phyloP scores from a whole-genome alignment of 2,113 vertebrate genomes.

The Dromas ardeola region DNA sequence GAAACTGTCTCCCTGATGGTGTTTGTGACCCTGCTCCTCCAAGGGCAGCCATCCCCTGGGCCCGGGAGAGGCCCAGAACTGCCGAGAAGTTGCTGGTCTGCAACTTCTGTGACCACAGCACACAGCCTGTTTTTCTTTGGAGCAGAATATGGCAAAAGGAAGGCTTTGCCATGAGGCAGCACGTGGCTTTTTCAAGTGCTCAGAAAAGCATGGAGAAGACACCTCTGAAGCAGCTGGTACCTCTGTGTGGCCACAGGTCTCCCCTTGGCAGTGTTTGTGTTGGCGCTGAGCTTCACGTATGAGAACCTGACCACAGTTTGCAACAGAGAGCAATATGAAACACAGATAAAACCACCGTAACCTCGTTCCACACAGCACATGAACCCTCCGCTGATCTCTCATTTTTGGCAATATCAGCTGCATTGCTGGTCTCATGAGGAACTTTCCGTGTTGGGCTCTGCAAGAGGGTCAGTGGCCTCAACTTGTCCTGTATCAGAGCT shows the following conservation, averaged over 20 bases:
- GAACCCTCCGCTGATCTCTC: neutral
- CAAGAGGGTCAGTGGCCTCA: neutral
- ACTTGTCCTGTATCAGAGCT: neutral
- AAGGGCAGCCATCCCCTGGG: neutral
- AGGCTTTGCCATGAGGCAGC: neutral
- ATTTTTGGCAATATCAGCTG: neutral
- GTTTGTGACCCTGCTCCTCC: neutral
- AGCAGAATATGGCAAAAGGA: neutral
- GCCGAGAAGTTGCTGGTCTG: neutral
- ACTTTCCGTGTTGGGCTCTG: neutral
- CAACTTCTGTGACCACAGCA: neutral
- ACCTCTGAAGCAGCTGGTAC: neutral
- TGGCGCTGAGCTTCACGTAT: neutral
- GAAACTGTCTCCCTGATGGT: neutral
- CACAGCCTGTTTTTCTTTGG: neutral
- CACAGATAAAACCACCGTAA: neutral
- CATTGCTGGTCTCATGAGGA: neutral
- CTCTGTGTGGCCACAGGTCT: neutral
- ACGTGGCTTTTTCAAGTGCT: neutral
- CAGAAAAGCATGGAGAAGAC: neutral
- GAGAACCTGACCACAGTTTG: neutral
- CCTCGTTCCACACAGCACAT: neutral
- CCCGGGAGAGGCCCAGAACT: neutral
- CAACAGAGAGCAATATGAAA: neutral
- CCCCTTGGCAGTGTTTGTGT: neutral